phyloP scores from a whole-genome alignment of 2,797 vertebrate genomes.

The Urosaurus nigricauda region DNA sequence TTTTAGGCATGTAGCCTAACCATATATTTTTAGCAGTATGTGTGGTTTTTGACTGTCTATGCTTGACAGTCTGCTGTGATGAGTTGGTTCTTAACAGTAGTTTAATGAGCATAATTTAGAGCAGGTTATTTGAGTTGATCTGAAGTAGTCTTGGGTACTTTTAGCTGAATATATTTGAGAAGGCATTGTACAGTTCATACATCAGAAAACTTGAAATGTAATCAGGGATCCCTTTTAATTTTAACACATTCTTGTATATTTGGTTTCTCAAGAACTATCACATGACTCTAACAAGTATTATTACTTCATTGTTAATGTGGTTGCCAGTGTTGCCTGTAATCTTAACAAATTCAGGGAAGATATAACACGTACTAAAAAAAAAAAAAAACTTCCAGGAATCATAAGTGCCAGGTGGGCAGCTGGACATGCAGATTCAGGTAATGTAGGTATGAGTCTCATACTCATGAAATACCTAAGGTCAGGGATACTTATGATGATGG shows the following conservation, averaged over 20 bases:
- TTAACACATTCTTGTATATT: not conserved
- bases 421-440: too few relatives aligned
- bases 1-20: not conserved
- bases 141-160: not conserved
- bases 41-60: not conserved
- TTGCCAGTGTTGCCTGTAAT: not conserved
- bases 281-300: not conserved
- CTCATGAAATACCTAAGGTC: too few relatives aligned
- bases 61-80: not conserved
- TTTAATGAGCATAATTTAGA: not conserved
- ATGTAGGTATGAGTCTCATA: too few relatives aligned
- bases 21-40: not conserved
- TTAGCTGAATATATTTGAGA: not conserved
- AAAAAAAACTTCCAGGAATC: too few relatives aligned
- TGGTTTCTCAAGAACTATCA: not conserved
- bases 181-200: not conserved
- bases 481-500: too few relatives aligned
- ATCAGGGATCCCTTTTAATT: not conserved
- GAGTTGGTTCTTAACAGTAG: not conserved
- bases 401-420: too few relatives aligned
- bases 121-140: not conserved
- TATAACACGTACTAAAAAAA: too few relatives aligned
- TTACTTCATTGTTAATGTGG: not conserved
- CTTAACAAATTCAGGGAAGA: too few relatives aligned
- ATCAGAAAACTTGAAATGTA: not conserved